Evolutionary conservation across 30 jellyfish, hydroid and myxozoan genomes (phyloP).

Genomic region (Nemopilema nomurai): DNA sequence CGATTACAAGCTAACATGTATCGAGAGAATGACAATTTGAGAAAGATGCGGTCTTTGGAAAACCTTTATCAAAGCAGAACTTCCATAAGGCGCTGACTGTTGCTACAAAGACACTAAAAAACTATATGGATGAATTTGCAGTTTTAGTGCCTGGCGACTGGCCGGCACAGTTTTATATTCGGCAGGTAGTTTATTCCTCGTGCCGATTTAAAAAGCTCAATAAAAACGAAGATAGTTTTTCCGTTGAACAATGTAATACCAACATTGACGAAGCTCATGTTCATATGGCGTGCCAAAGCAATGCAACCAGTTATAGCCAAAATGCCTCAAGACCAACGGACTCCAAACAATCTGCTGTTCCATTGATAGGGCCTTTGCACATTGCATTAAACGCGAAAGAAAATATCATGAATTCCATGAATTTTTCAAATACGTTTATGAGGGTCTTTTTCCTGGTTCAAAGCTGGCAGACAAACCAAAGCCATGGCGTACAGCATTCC

Average conservation of each 20-base stretch:
- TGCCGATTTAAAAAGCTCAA: background rate
- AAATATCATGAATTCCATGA: constrained; percentile 5
- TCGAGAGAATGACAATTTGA: background rate
- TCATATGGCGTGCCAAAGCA: background rate
- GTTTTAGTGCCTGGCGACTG: constrained; percentile 19
- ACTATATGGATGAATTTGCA: constrained; percentile 8
- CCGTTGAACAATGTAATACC: background rate
- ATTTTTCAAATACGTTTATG: constrained; percentile 23
- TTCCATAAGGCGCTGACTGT: background rate
- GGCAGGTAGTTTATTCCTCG: constrained; percentile 25
- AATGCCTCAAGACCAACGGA: background rate
- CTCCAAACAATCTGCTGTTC: background rate
- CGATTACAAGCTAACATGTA: background rate
- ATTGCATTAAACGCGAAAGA: constrained; percentile 7
- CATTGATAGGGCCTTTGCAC: constrained; percentile 21
- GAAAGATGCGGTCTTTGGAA: constrained; percentile 1
- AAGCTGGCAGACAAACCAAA: constrained; percentile 37
- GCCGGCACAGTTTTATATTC: constrained; percentile 37
- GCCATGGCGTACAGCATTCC: constrained; percentile 32
- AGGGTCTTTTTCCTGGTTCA: constrained; percentile 5
- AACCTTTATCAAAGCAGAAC: constrained; percentile 4
- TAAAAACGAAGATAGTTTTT: background rate
- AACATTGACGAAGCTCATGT: background rate
- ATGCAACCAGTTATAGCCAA: background rate
- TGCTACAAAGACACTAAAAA: background rate